Evolutionary conservation across 2,888 invertebrate species (phyloP), one percentile per base, ranked within the genome.

Genomic region (Tipula helvola): DNA sequence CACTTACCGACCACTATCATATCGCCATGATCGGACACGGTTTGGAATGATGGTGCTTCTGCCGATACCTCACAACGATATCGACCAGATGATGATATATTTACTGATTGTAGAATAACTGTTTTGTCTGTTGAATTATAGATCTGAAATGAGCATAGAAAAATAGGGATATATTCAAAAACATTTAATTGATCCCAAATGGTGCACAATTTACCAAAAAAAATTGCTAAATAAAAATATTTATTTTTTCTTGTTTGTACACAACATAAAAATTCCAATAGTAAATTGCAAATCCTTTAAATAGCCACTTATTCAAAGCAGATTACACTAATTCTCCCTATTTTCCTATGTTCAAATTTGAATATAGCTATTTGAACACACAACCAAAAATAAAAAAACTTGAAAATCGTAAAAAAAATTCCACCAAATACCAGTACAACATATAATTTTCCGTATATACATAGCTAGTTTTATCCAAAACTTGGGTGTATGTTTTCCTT

Each of bases 31-130:
- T 94, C 94, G 85, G 93, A 93, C 88, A 95, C 94, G 87, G 95
- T 95, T 90, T 94, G 93, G 90, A 95, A 95, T 88, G 93, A 93
- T 85, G 95, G 95, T 85, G 95, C 95, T 90, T 95, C 95, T 71
- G 94, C 95, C 87, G 95, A 95, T 88, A 95, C 95, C 90, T 95
- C 95, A 90, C 95, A 95, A 88, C 94, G 93, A 91, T 95, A 95
- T 87, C 93, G 91, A 86, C 95, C 95, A 84, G 94, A 92, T 88
- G 94, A 93, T 88, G 93, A 92, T 87, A 95, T 92, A 90, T 94
- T 94, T 89, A 95, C 94, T 88, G 93, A 93, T 89, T 93, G 93
- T 89, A 95, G 91, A 88, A 93, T 93, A 87, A 95, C 95, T 88
- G 93, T 93, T 88, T 92, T 93, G 89, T 95, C 94, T 88, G 94